These are phyloP conservation scores for Festucalex cinctus DNA, from an alignment of 2,113 vertebrate species.

Conservation along the genomic window DNA sequence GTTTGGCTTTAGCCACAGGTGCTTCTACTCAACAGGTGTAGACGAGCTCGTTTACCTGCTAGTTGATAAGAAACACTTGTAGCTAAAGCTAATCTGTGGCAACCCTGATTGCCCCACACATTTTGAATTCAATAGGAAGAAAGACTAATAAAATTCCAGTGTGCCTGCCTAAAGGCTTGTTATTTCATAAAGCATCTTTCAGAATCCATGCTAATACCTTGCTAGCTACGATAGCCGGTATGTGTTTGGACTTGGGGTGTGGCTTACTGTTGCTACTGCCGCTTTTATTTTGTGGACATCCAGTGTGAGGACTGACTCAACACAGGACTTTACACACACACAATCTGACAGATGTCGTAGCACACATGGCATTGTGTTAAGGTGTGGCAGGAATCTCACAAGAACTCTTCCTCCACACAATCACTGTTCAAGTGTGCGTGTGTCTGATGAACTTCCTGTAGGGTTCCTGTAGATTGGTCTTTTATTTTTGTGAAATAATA, in stretches of 20 bases:
- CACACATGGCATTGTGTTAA: slow-evolving; percentile 19
- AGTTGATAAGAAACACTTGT: no score
- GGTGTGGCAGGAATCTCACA: slow-evolving; percentile 15
- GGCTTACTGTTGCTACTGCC: slow-evolving; percentile 32
- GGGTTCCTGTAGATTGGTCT: background rate
- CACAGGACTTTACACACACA: slow-evolving; percentile 47
- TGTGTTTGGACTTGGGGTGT: slow-evolving; percentile 43
- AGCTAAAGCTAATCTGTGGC: no score
- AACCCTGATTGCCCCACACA: background rate
- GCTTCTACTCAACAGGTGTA: no score
- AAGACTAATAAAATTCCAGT: background rate
- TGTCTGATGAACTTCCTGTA: slow-evolving; percentile 21
- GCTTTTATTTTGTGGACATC: slow-evolving; percentile 31
- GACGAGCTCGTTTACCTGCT: no score
- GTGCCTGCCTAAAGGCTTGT: background rate
- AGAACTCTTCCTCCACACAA: slow-evolving; percentile 2
- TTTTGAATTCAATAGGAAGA: background rate
- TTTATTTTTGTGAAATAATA: slow-evolving; percentile 1
- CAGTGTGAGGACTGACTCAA: slow-evolving; percentile 23
- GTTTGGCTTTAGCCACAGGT: no score
- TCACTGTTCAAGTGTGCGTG: background rate
- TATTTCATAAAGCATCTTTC: background rate
- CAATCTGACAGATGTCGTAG: slow-evolving; percentile 9
- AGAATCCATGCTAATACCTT: background rate
- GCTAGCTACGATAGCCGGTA: slow-evolving; percentile 17